Conservation (phyloP, 2,113 vertebrate species). For the Probosciger aterrimus region DNA sequence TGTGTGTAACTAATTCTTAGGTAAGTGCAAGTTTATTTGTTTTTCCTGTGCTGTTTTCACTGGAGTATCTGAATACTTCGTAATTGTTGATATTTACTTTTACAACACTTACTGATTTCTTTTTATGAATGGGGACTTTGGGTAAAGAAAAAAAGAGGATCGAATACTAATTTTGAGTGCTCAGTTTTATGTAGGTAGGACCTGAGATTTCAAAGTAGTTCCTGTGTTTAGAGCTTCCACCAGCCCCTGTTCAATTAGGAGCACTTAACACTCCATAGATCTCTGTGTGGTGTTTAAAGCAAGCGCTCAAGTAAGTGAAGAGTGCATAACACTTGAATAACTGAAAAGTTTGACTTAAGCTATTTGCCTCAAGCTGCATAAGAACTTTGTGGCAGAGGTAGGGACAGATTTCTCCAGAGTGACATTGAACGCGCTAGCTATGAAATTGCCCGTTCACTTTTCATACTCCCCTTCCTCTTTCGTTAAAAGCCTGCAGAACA, state of each 20-base stretch:
- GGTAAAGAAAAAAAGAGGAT: background rate
- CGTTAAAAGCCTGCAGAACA: background rate
- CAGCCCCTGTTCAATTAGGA: background rate
- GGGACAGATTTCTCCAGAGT: conserved; percentile 1
- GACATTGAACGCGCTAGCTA: background rate
- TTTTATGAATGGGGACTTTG: background rate
- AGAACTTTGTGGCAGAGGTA: background rate
- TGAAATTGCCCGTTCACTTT: background rate
- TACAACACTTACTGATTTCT: background rate
- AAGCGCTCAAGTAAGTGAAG: background rate
- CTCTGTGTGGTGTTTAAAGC: background rate
- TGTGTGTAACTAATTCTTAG: background rate
- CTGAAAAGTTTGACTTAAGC: background rate
- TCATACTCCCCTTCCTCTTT: background rate
- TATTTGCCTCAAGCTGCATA: background rate
- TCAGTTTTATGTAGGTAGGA: background rate
- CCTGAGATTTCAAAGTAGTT: background rate
- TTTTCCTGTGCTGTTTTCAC: background rate
- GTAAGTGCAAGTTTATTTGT: background rate
- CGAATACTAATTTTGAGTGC: background rate
- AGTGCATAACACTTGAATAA: background rate
- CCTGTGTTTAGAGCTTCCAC: background rate
- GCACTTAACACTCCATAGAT: background rate
- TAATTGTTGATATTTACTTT: background rate
- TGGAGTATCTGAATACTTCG: background rate